Conservation (phyloP, 2,797 vertebrate species). For the Schizopygopsis malacanthus region DNA sequence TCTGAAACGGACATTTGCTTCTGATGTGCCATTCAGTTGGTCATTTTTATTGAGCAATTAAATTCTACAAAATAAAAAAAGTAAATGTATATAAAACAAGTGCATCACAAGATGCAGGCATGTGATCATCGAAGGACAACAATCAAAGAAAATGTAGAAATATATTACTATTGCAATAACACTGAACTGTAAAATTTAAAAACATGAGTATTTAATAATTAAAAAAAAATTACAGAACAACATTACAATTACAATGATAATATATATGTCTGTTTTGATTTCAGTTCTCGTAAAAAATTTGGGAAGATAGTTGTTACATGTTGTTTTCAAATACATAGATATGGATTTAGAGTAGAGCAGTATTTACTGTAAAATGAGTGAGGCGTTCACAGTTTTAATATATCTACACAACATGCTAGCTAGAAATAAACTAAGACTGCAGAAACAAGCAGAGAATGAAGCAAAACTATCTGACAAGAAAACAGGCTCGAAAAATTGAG, state of each 20-base stretch:
- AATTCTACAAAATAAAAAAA: background rate
- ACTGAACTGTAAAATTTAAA: background rate
- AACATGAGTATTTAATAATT: background rate
- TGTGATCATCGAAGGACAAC: background rate
- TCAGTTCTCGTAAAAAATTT: background rate
- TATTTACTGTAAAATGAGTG: background rate
- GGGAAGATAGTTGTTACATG: background rate
- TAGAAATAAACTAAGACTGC: background rate
- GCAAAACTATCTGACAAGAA: background rate
- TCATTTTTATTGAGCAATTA: background rate
- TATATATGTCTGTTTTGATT: background rate
- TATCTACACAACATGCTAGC: background rate
- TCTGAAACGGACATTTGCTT: background rate
- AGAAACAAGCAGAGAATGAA: background rate
- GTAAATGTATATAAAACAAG: background rate
- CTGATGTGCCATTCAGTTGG: background rate
- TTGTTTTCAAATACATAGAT: background rate
- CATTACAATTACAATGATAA: background rate
- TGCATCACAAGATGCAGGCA: background rate
- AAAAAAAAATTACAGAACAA: background rate
- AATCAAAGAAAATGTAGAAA: background rate
- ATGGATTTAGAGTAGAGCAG: background rate
- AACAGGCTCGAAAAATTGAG: background rate
- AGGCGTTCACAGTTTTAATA: background rate
- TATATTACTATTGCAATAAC: background rate